These are phyloP conservation scores for Tinea pellionella DNA, from an alignment of 2,888 invertebrate genomes.

Conservation along the genomic window DNA sequence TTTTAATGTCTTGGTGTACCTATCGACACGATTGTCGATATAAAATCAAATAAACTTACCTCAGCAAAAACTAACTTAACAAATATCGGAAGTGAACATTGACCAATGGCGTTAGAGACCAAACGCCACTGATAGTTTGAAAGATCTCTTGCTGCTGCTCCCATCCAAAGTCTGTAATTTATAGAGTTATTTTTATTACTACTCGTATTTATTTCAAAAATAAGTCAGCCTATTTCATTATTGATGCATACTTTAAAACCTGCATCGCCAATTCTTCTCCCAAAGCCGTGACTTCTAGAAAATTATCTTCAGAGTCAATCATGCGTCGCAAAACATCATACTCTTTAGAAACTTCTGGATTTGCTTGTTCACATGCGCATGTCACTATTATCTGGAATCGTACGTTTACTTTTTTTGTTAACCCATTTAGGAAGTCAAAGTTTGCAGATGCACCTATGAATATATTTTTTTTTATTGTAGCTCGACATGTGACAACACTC, in stretches of 20 bases:
- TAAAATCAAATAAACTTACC: conserved; percentile 35
- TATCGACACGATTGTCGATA: no score
- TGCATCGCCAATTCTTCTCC: conserved; percentile 95
- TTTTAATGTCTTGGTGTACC: no score
- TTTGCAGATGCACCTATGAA: background rate
- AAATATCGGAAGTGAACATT: conserved; percentile 95
- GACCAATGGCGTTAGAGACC: conserved; percentile 91
- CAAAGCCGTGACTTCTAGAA: conserved; percentile 88
- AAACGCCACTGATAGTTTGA: conserved; percentile 94
- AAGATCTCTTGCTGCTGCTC: conserved; percentile 86
- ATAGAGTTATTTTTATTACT: background rate
- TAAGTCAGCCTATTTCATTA: no score
- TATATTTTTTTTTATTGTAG: no score
- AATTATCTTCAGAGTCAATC: conserved; percentile 90
- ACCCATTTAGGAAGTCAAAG: background rate
- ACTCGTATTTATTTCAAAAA: no score
- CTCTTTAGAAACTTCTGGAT: conserved; percentile 87
- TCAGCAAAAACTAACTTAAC: conserved; percentile 98
- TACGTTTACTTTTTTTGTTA: no score
- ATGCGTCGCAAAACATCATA: conserved; percentile 87
- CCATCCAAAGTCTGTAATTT: conserved; percentile 87
- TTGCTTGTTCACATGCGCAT: conserved; percentile 87
- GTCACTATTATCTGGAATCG: conserved; percentile 87
- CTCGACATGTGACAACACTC: no score
- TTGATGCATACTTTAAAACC: conserved; percentile 85